Evolutionary conservation across 2,797 vertebrate genomes (phyloP), one percentile per base, ranked within the genome.

Genomic region (Echeneis naucrates): DNA sequence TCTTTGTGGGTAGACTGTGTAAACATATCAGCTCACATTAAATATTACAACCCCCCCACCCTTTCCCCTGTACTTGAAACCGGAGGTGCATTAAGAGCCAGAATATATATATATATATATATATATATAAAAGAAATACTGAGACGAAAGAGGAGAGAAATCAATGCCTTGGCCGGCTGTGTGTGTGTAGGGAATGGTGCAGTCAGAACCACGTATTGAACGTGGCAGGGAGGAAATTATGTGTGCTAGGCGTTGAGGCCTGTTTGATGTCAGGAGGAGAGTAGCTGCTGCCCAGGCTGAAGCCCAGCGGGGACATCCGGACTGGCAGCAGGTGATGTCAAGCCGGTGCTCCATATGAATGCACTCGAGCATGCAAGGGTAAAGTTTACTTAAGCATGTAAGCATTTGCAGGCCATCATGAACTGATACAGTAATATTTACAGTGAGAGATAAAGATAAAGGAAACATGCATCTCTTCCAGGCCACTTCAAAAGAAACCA

Each of bases 191-290:
- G 67, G 73, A 80, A 71, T 38, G 30, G 47, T 32, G 75, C 60
- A 54, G 59, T 50, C 66, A 75, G 61, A 61, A 3, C 87, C 81
- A 68, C 83, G 86, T 78, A 84, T 58, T 86, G 86, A 80, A 77
- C 75, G 72, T 68, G 75, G 76, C 75, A 77, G 75, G 42, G 45
- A 68, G 45, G 50, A 32, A 55, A 66, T 72, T 65, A 68, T 77
- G 85, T 68, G 85, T 63, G 64, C 40, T 68, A 65, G 72, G 58
- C 17, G 37, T 47, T 7, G 57, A 72, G 82, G 79, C 75, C 87
- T 88, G 88, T 45, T 78, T 81, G 62, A 37, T 81, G 82, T 87
- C 81, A 85, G 59, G 45, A 30, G 44, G 63, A 68, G 80, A 73
- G 77, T 61, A 68, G 72, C 77, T 75, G 76, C 58, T 40, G 64